phyloP scores from a whole-genome alignment of 1,140 invertebrate genomes.

The Drosophila kohkoa region DNA sequence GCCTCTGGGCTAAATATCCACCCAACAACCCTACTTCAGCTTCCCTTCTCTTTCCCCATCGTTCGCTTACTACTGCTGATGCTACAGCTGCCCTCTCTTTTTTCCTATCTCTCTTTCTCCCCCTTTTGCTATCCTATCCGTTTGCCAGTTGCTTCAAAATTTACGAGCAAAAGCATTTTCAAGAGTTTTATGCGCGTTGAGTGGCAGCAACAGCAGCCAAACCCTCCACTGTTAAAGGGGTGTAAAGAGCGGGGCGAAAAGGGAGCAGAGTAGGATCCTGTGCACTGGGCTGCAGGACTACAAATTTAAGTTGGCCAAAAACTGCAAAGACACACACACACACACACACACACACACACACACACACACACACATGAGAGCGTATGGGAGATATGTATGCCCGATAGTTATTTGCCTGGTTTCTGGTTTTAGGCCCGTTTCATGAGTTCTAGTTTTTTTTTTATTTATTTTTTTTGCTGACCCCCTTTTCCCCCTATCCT shows the following conservation, averaged over 20 bases:
- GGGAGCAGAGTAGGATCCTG: neutral
- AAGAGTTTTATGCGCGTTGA: conserved; percentile 81
- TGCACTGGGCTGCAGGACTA: conserved; percentile 37
- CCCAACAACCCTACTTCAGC: neutral
- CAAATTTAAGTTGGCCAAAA: conserved; percentile 70
- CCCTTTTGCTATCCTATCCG: conserved; percentile 2
- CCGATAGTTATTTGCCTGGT: conserved; percentile 36
- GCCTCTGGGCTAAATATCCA: conserved; percentile 56
- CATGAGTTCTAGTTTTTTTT: conserved; percentile 36
- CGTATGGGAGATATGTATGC: conserved; percentile 38
- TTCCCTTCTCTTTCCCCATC: neutral
- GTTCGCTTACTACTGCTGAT: conserved; percentile 21
- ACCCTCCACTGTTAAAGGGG: neutral
- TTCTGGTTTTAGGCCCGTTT: conserved; percentile 48
- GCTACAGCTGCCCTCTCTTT: conserved; percentile 13
- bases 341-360: conserved; percentile 8
- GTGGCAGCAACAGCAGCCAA: conserved; percentile 51
- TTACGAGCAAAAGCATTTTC: conserved; percentile 83
- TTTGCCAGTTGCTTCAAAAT: conserved; percentile 74
- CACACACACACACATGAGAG: conserved; percentile 16
- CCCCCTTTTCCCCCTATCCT: neutral
- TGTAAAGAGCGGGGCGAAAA: neutral
- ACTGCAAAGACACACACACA: conserved; percentile 18
- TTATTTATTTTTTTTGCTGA: conserved; percentile 1
- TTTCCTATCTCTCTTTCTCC: neutral